Percentiles rank a stretch among this genome's conserved stretches.
Evolutionary conservation across 2,888 invertebrate genomes (phyloP).

Genomic region (Aleiodes leptofemur): DNA sequence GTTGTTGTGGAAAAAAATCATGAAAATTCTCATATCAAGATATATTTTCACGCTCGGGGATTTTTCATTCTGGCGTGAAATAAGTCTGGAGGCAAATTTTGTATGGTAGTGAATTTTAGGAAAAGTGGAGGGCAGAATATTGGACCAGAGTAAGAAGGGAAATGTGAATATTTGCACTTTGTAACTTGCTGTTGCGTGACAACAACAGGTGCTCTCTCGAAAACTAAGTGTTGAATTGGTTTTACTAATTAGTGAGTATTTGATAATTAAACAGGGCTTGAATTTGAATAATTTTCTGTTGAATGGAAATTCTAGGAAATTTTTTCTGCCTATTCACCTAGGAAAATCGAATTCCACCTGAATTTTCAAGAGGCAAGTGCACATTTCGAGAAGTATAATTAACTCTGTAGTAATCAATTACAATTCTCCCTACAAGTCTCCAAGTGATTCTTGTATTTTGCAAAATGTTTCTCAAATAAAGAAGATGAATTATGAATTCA

Average conservation of each 20-base stretch:
- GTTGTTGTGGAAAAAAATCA: constrained; percentile 6
- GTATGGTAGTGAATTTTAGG: constrained; percentile 52
- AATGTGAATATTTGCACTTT: constrained; percentile 67
- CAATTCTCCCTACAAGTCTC: neutral
- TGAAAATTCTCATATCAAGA: constrained; percentile 23
- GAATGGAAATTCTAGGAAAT: too few relatives aligned
- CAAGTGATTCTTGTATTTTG: neutral
- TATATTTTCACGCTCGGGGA: constrained; percentile 47
- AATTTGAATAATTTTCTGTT: constrained; percentile 3
- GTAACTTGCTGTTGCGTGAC: constrained; percentile 67
- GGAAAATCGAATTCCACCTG: too few relatives aligned
- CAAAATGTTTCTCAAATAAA: too few relatives aligned
- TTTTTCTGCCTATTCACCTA: too few relatives aligned
- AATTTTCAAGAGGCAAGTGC: too few relatives aligned
- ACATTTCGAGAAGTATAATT: too few relatives aligned
- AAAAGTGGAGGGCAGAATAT: constrained; percentile 6
- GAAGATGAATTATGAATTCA: too few relatives aligned
- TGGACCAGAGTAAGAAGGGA: constrained; percentile 36
- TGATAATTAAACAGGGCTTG: neutral
- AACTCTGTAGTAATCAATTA: too few relatives aligned
- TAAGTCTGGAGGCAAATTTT: constrained; percentile 63
- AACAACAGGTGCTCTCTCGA: constrained; percentile 62
- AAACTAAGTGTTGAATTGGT: constrained; percentile 53
- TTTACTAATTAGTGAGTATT: constrained; percentile 19
- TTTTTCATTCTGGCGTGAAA: constrained; percentile 67